These are phyloP conservation scores for Spizaetus ornatus DNA, from an alignment of 2,113 vertebrate species.

Conservation along the genomic window DNA sequence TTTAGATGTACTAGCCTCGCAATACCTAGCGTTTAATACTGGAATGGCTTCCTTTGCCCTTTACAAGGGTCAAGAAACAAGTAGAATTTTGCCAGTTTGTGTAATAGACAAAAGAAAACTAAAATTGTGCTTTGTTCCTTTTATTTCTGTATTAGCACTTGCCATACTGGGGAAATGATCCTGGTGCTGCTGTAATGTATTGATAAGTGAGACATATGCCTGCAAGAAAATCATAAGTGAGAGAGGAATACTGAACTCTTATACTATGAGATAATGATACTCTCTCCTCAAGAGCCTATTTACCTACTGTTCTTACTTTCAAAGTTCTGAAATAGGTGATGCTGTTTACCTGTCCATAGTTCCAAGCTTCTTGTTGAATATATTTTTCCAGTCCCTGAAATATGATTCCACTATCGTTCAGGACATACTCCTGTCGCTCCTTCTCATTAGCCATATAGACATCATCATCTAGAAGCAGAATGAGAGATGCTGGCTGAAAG, in stretches of 20 bases:
- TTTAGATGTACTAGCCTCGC: background rate
- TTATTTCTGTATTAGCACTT: background rate
- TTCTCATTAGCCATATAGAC: constrained; percentile 79
- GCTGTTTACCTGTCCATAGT: constrained; percentile 79
- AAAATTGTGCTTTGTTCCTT: background rate
- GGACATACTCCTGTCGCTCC: constrained; percentile 80
- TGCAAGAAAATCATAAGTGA: background rate
- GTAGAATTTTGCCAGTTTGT: background rate
- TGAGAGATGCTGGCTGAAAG: background rate
- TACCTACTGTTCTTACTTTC: background rate
- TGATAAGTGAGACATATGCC: background rate
- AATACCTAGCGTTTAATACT: background rate
- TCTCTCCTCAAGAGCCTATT: background rate
- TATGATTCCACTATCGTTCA: constrained; percentile 83
- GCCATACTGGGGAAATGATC: background rate
- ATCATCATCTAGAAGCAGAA: constrained; percentile 71
- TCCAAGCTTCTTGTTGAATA: constrained; percentile 80
- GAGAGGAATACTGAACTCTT: background rate
- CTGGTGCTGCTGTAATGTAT: background rate
- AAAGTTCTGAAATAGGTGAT: background rate
- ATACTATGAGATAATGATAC: background rate
- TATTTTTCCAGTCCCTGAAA: constrained; percentile 79
- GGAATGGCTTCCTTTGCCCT: background rate
- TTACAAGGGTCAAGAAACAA: background rate
- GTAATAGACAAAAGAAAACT: background rate